Evolutionary conservation across 2,797 vertebrate genomes (phyloP), one percentile per base, ranked within the genome.

Genomic region (Periparus ater): DNA sequence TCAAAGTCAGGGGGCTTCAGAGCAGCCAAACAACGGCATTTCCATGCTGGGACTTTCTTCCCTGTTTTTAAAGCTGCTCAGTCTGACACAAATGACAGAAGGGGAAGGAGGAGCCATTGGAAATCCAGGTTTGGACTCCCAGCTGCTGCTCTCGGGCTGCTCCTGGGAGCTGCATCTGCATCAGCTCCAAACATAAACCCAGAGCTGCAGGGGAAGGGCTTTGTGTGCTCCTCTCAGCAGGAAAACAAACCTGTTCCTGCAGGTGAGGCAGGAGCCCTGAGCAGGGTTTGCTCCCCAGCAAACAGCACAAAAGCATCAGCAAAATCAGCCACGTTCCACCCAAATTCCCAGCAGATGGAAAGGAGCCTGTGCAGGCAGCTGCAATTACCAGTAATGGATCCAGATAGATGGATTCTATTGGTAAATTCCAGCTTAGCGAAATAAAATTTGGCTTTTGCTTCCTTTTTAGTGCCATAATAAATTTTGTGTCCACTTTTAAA

Each of bases 401-500:
- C 55, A 53, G 60, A 88, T 48, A 66, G 25, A 82, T 38, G 62
- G 72, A 74, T 83, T 51, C 54, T 68, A 34, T 70, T 77, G 90
- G 92, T 76, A 88, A 92, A 94, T 85, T 80, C 75, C 66, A 90
- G 72, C 85, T 82, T 57, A 77, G 93, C 2, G 7, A 61, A 96
- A 94, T 70, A 47, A 79, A 94, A 91, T 75, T 60, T 65, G 42
- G 54, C 85, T 68, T 73, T 73, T 93, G 74, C 81, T 91, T 92
- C 77, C 60, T 78, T 90, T 96, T 96, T 82, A 97, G 51, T 95
- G 78, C 75, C 17, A 2, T 22, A n/a, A 91, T 92, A 95, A 94
- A 94, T 96, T 91, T 30, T n/a, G 29, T 71, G 89, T 91, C 90
- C 73, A n/a, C 67, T 92, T 94, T 85, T 85, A 86, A 96, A 96